Conservation (phyloP, 2,113 vertebrate species). For the Chlamydotis undulata region DNA sequence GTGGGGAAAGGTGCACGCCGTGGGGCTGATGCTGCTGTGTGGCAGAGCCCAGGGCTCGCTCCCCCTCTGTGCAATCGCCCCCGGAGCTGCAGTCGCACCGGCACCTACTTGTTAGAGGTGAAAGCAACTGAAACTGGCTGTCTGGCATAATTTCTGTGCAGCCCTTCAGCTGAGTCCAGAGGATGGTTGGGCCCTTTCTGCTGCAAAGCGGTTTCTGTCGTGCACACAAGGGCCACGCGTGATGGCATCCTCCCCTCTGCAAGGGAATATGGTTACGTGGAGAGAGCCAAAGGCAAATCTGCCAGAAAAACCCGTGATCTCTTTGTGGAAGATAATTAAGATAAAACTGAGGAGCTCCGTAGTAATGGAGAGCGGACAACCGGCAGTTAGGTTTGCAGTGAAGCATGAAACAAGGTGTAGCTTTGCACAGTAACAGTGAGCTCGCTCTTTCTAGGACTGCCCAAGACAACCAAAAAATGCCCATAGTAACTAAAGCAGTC, state of each 20-base stretch:
- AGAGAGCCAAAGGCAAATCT: not conserved
- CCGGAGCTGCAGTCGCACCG: not conserved
- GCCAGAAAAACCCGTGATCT: not conserved
- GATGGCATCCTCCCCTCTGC: not conserved
- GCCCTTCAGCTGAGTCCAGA: not conserved
- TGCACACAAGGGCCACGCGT: accelerated
- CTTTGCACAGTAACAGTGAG: not conserved
- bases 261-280: not conserved
- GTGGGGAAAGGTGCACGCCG: not conserved
- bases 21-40: not conserved
- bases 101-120: not conserved
- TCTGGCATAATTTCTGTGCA: not conserved
- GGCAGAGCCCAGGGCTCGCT: not conserved
- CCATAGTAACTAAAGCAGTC: not conserved
- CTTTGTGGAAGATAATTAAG: not conserved
- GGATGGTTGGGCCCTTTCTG: not conserved
- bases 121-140: not conserved
- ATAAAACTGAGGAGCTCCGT: not conserved
- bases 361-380: not conserved
- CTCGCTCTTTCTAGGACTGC: not conserved
- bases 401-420: not conserved
- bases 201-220: not conserved
- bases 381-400: not conserved
- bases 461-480: not conserved
- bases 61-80: accelerated